Conservation (phyloP, 2,113 vertebrate species). For the Podiceps cristatus region DNA sequence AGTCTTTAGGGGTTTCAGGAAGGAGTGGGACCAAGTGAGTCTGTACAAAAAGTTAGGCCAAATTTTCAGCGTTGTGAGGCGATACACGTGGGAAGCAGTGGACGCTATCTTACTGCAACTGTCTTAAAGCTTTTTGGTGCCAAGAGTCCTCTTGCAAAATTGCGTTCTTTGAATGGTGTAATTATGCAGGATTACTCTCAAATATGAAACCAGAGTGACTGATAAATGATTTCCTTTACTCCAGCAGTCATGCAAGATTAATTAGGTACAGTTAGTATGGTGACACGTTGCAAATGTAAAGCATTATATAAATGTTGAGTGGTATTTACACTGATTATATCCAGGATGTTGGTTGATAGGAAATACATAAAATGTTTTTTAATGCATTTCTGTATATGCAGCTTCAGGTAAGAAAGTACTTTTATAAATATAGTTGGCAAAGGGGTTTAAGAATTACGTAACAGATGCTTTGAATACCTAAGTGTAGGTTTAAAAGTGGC, state of each 20-base stretch:
- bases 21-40: not conserved
- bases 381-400: not conserved
- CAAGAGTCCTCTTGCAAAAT: not conserved
- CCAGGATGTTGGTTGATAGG: not conserved
- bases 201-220: conserved; percentile 1
- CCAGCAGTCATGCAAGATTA: not conserved
- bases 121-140: not conserved
- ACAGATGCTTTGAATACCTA: not conserved
- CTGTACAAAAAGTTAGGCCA: not conserved
- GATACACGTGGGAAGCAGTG: not conserved
- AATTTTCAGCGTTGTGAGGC: not conserved
- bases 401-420: not conserved
- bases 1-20: not conserved
- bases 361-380: not conserved
- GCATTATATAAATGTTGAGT: not conserved
- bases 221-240: conserved; percentile 23
- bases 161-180: not conserved
- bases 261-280: not conserved
- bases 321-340: conserved; percentile 16
- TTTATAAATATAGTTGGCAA: not conserved
- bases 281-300: conserved; percentile 10
- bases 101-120: not conserved
- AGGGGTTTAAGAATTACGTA: not conserved
- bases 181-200: conserved; percentile 20
- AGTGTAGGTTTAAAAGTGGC: not conserved